Conservation (phyloP, 2,797 vertebrate genomes). For the Liparis tanakae region DNA sequence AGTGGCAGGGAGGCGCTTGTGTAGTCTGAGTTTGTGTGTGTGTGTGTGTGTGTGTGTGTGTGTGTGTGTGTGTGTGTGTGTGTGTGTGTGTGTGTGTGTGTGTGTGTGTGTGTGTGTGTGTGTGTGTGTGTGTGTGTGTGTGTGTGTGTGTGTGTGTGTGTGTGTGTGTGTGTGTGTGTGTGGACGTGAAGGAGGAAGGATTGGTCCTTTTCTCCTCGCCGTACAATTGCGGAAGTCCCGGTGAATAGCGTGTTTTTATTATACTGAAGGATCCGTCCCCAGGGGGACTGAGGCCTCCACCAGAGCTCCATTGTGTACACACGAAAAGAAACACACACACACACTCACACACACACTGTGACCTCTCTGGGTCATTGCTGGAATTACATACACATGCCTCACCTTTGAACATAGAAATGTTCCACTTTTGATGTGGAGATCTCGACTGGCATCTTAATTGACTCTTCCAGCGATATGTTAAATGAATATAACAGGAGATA, state of each 20-base stretch:
- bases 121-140: constrained; percentile 21
- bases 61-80: constrained; percentile 24
- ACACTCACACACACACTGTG: constrained; percentile 42
- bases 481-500: constrained; percentile 45
- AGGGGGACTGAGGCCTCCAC: constrained; percentile 46
- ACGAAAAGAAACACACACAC: constrained; percentile 41
- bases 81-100: constrained; percentile 20
- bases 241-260: constrained; percentile 61
- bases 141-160: constrained; percentile 20
- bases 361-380: constrained; percentile 61
- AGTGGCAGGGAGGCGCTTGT: constrained; percentile 89
- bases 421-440: constrained; percentile 43
- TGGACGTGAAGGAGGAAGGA: constrained; percentile 23
- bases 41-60: constrained; percentile 11
- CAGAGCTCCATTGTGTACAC: constrained; percentile 52
- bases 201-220: constrained; percentile 54
- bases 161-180: constrained; percentile 15
- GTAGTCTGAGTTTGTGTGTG: constrained; percentile 68
- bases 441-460: constrained; percentile 53
- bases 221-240: constrained; percentile 49
- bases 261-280: constrained; percentile 53
- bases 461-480: constrained; percentile 46
- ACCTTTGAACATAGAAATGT: constrained; percentile 43
- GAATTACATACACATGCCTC: constrained; percentile 49
- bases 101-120: constrained; percentile 14